Base-by-base conservation (phyloP, 2,797 vertebrate species). In the Gymnopithys bicolor region DNA sequence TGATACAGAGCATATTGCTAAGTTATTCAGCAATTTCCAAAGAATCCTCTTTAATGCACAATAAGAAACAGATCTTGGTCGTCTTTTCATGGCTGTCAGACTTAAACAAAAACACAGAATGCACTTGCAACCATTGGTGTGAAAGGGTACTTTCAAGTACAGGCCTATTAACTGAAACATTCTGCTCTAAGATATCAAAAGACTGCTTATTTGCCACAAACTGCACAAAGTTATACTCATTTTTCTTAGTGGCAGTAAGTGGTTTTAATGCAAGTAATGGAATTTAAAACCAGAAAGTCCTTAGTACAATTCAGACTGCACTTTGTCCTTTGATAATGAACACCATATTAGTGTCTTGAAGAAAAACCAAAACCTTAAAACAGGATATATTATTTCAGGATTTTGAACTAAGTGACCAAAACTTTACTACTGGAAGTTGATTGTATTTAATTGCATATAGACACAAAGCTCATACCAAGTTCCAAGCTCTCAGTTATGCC, bases 41-140 rank as follows among this genome's bases (percentile, higher is more conserved):
- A 96, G 94, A 94, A 93, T 92, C 51, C 43, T 85, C 88, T 69
- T 96, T 96, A 95, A 85, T 93, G 79, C 85, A 95, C 96, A 96
- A 67, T 96, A 97, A 97, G 96, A 97, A 97, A 95, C 94, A 97
- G 95, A 96, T 87, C 86, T 95, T 75, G 73, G 71, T 95, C 84
- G 85, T 87, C 93, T 86, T 93, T 89, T 77, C 92, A 93, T 59
- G 75, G 81, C 92, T 95, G 95, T 97, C 95, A 94, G 85, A 70
- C 77, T 97, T 96, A 94, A 96, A 91, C 35, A 96, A 85, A 94
- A 87, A 80, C 67, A 89, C 35, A 64, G 89, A 83, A 89, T 25
- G 30, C 63, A 79, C 93, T 96, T 90, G 70, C 78, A 95, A 64
- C 88, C 77, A 22, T 82, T 89, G 95, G 95, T 96, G 93, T 94